phyloP scores from a whole-genome alignment of 2,113 vertebrate genomes.

The Baryphthengus martii region DNA sequence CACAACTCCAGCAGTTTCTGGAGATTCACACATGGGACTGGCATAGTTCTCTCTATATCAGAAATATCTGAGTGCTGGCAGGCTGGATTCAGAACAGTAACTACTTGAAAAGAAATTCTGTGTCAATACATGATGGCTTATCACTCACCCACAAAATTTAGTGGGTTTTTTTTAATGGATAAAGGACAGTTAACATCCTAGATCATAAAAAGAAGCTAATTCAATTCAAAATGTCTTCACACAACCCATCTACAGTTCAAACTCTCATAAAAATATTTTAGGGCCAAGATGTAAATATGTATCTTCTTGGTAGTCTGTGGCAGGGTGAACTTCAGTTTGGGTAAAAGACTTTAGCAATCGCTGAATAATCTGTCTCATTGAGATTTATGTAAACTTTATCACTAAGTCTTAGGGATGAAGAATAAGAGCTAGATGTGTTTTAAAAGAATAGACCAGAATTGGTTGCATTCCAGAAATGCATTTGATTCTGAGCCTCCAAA shows the following conservation, averaged over 20 bases:
- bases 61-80: constrained; percentile 8
- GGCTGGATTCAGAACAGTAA: constrained; percentile 19
- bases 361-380: neutral
- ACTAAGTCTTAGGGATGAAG: neutral
- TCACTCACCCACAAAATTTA: neutral
- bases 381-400: neutral
- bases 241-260: neutral
- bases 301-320: neutral
- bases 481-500: neutral
- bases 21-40: neutral
- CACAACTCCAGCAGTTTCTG: neutral
- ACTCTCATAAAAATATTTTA: neutral
- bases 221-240: neutral
- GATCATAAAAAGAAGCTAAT: neutral
- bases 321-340: neutral
- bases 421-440: neutral
- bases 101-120: neutral
- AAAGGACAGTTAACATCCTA: neutral
- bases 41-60: neutral
- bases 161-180: neutral
- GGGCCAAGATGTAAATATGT: neutral
- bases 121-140: neutral
- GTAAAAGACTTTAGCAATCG: neutral
- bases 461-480: neutral
- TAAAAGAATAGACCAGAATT: neutral